phyloP scores from a whole-genome alignment of 2,113 vertebrate genomes.

The Carlito syrichta region DNA sequence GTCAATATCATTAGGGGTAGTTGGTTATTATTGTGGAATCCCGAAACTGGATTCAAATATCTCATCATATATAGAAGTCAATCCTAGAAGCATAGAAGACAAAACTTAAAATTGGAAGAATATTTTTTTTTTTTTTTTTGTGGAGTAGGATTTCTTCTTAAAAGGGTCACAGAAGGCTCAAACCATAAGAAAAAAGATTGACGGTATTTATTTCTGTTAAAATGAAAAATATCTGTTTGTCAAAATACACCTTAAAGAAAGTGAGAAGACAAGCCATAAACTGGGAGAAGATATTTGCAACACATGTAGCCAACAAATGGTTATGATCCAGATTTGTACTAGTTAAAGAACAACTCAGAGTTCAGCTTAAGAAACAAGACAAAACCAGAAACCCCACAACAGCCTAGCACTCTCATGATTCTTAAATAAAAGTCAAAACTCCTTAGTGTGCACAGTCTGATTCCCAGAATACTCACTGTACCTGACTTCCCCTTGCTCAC shows the following conservation, averaged over 20 bases:
- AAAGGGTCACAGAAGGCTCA: not conserved
- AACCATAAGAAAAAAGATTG: not conserved
- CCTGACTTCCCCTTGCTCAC: not conserved
- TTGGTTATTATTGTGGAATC: not conserved
- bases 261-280: not conserved
- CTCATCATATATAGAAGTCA: not conserved
- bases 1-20: not conserved
- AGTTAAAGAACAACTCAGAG: not conserved
- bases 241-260: not conserved
- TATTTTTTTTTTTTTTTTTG: not conserved
- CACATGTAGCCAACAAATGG: not conserved
- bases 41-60: not conserved
- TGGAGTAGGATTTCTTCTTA: constrained; percentile 2
- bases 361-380: not conserved
- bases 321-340: not conserved
- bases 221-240: not conserved
- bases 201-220: constrained; percentile 23
- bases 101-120: not conserved
- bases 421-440: not conserved
- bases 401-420: not conserved
- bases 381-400: not conserved
- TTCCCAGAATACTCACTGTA: not conserved
- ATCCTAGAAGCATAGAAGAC: not conserved
- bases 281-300: not conserved
- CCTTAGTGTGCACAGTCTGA: not conserved